Conservation (phyloP, 2,888 invertebrate genomes). For the Mongoloraphidia duomilia region DNA sequence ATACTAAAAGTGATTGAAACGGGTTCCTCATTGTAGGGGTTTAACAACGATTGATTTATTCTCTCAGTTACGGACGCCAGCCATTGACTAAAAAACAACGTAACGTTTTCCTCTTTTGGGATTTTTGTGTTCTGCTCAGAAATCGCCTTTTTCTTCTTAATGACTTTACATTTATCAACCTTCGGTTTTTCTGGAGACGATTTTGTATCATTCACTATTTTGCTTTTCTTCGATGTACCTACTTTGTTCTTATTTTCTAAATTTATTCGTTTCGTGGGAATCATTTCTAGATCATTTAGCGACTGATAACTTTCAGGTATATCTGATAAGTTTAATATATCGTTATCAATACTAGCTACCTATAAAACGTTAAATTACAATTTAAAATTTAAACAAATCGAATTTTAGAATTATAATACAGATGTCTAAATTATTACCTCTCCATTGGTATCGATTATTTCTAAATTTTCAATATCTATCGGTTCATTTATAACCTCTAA, state of each 20-base stretch:
- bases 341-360: conserved; percentile 7
- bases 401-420: no score
- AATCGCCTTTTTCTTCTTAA: background rate
- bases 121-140: conserved; percentile 5
- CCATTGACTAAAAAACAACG: conserved; percentile 50
- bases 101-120: conserved; percentile 24
- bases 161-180: background rate
- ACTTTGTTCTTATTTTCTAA: conserved; percentile 1
- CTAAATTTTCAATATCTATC: conserved; percentile 7
- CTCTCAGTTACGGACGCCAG: conserved; percentile 60
- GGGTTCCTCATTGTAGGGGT: conserved; percentile 48
- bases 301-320: conserved; percentile 3
- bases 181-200: background rate
- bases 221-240: background rate
- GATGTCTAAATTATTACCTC: conserved; percentile 5
- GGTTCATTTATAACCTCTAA: background rate
- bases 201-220: background rate
- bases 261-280: conserved; percentile 8
- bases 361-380: background rate
- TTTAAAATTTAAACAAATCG: no score
- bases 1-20: conserved; percentile 55
- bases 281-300: conserved; percentile 8
- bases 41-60: conserved; percentile 61
- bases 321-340: conserved; percentile 6
- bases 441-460: conserved; percentile 7